Conservation (phyloP, 2,113 vertebrate species). For the Hipposideros armiger region DNA sequence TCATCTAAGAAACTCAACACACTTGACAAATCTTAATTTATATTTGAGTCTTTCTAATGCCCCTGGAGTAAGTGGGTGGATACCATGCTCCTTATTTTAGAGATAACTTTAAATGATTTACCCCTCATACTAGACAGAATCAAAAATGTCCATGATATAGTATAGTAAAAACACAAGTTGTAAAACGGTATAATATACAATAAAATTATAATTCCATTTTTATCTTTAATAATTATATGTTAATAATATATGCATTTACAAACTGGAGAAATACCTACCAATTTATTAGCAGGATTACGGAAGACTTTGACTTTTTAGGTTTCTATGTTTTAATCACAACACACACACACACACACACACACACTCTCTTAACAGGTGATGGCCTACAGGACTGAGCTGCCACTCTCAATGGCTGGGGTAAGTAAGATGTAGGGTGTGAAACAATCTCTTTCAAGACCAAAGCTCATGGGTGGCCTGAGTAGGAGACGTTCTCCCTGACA, state of each 20-base stretch:
- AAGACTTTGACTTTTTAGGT: not conserved
- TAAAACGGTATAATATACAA: not conserved
- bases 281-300: not conserved
- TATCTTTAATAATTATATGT: not conserved
- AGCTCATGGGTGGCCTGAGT: not conserved
- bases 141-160: not conserved
- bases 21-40: slow-evolving; percentile 20
- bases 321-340: not conserved
- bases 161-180: not conserved
- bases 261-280: not conserved
- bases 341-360: not conserved
- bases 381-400: not conserved
- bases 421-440: not conserved
- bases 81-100: not conserved
- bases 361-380: not conserved
- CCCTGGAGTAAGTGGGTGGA: not conserved
- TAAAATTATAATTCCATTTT: not conserved
- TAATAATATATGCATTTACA: not conserved
- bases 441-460: not conserved
- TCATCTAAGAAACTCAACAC: not conserved
- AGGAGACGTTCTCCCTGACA: not conserved
- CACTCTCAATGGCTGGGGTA: not conserved
- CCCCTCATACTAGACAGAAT: not conserved
- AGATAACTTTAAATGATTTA: not conserved
- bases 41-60: not conserved